Conservation (phyloP, 1,140 invertebrate genomes). For the Stratiolaelaps scimitus region DNA sequence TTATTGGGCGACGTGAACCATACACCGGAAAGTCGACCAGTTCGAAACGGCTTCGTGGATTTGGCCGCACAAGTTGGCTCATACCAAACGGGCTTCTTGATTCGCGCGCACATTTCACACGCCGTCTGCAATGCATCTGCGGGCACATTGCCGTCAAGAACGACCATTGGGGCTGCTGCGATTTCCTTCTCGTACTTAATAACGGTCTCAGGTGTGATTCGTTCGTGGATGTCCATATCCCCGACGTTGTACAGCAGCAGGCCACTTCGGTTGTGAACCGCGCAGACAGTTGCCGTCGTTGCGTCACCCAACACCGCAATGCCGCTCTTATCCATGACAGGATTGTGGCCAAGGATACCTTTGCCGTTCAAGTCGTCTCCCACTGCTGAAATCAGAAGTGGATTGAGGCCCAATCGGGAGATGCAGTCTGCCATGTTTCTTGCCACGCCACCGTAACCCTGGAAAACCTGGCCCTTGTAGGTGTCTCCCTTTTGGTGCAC, state of each 20-base stretch:
- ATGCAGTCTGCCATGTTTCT: constrained; percentile 79
- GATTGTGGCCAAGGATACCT: constrained; percentile 41
- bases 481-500: constrained; percentile 60
- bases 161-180: constrained; percentile 52
- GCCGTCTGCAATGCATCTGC: constrained; percentile 51
- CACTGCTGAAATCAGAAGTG: constrained; percentile 61
- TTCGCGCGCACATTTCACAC: constrained; percentile 48
- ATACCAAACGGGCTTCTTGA: constrained; percentile 24
- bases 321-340: constrained; percentile 40
- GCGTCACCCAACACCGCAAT: constrained; percentile 41
- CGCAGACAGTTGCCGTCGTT: constrained; percentile 58
- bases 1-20: constrained; percentile 14
- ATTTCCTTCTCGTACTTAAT: constrained; percentile 46
- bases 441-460: constrained; percentile 68
- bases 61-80: constrained; percentile 5
- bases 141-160: constrained; percentile 68
- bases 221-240: constrained; percentile 65
- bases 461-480: constrained; percentile 51
- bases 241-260: constrained; percentile 65
- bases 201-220: constrained; percentile 51
- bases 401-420: constrained; percentile 51
- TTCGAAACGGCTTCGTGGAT: constrained; percentile 12
- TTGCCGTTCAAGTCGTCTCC: constrained; percentile 53
- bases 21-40: background rate
- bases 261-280: constrained; percentile 55